A percentile compares a stretch with the other conserved stretches of the same genome.
Conservation (phyloP, 1,140 invertebrate species). For the Nasonia giraulti region DNA sequence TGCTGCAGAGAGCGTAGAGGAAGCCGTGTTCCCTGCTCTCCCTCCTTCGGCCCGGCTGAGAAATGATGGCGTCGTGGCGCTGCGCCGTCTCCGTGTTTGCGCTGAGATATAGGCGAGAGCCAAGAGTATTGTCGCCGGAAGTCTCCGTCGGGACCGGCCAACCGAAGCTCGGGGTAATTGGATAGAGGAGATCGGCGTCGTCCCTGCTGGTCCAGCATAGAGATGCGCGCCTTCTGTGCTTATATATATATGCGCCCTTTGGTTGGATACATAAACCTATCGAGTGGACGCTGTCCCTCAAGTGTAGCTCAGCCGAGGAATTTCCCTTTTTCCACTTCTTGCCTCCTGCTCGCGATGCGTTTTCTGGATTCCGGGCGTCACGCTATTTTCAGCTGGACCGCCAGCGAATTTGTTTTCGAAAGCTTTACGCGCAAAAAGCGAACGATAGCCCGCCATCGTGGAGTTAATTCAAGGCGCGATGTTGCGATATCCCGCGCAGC, state of each 20-base stretch:
- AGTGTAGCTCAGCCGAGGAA: slow-evolving; percentile 14
- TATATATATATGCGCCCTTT: too few species aligned
- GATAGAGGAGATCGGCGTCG: slow-evolving; percentile 65
- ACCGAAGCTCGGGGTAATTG: slow-evolving; percentile 68
- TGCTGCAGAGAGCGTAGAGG: background rate
- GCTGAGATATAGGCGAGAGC: slow-evolving; percentile 49
- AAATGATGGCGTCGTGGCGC: background rate
- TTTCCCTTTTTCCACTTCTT: slow-evolving; percentile 6
- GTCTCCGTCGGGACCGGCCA: slow-evolving; percentile 61
- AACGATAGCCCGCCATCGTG: too few species aligned
- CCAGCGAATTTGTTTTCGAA: background rate
- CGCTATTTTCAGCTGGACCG: too few species aligned
- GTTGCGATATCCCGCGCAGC: background rate
- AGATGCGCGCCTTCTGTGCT: slow-evolving; percentile 2
- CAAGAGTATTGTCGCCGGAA: slow-evolving; percentile 67
- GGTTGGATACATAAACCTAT: slow-evolving; percentile 56
- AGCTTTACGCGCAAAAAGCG: background rate
- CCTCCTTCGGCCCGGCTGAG: background rate
- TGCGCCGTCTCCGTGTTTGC: background rate
- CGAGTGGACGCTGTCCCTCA: slow-evolving; percentile 43
- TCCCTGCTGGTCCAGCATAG: background rate
- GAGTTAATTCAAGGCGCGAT: too few species aligned
- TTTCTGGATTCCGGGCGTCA: too few species aligned
- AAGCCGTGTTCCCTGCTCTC: background rate
- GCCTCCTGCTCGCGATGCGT: background rate